phyloP scores from a whole-genome alignment of 2,113 vertebrate genomes.

The Labeo rohita region DNA sequence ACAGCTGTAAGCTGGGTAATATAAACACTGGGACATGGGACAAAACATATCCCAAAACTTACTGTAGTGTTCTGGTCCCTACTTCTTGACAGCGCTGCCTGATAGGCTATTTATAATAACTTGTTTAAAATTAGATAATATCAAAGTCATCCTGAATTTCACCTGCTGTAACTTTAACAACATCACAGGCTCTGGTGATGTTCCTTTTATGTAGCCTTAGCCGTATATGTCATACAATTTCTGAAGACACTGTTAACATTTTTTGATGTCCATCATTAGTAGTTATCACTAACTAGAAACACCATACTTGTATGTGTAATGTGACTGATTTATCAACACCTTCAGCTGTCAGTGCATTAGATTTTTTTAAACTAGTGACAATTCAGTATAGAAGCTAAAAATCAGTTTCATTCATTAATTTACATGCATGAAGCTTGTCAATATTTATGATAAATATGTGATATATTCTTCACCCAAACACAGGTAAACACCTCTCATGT shows the following conservation, averaged over 20 bases:
- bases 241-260: not conserved
- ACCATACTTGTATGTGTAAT: not conserved
- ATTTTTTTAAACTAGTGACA: not conserved
- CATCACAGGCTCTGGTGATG: not conserved
- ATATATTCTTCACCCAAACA: not conserved
- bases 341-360: not conserved
- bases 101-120: not conserved
- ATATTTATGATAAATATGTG: not conserved
- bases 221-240: not conserved
- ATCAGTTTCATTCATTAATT: not conserved
- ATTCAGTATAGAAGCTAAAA: not conserved
- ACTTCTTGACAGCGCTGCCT: not conserved
- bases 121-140: not conserved
- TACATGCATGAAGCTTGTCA: not conserved
- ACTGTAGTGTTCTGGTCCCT: not conserved
- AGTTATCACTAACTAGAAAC: not conserved
- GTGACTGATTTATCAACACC: not conserved
- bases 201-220: not conserved
- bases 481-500: not conserved
- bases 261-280: not conserved
- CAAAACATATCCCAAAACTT: not conserved
- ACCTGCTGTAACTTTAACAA: not conserved
- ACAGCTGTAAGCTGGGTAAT: not conserved
- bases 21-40: not conserved
- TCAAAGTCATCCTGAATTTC: not conserved